Base-by-base conservation (phyloP, 2,888 invertebrate species). In the Aphodius sticticus region DNA sequence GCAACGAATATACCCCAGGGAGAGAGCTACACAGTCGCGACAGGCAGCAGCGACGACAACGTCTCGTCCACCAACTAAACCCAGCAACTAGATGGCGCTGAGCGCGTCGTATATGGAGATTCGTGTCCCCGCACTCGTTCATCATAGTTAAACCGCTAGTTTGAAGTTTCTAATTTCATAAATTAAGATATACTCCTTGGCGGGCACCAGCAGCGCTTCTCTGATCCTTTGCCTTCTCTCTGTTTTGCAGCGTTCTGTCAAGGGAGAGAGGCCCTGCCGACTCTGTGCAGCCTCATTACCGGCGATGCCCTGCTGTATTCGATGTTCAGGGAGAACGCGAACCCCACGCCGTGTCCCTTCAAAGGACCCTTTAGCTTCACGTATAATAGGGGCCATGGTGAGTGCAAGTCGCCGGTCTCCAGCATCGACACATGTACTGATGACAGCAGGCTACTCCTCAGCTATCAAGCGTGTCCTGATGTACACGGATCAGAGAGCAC, bases 351-450 rank as follows among this genome's bases (percentile, higher is more conserved):
- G 86, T 98, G 98, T 89, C 98, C 98, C 0, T 94, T 95, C 88
- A 91, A 92, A 79, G 97, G 96, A 79, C 96, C 97, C 15, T 97
- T 96, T 90, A 95, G 96, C 81, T 98, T 98, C 90, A 96, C 97
- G 78, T 98, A 98, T 89, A 97, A 96, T 89, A 92, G 96, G 81
- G 97, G 96, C 3, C 95, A 96, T 86, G 97, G 97, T 16, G 96
- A 96, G 87, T 98, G 98, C 90, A 94, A 94, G 83, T 94, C 93
- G 85, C 98, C 98, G 0, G 94, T 95, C 77, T 97, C 97, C 76
- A 96, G 96, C 84, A 96, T 98, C 85, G 97, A 97, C 89, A 96
- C 96, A 86, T 98, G 98, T 89, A 97, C 97, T 0, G 97, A 98
- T 88, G 96, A 97, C 86, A 97, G 96, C 83, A 92, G 96, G 83